Base-by-base conservation (phyloP, 2,113 vertebrate species). In the Pongo pygmaeus region DNA sequence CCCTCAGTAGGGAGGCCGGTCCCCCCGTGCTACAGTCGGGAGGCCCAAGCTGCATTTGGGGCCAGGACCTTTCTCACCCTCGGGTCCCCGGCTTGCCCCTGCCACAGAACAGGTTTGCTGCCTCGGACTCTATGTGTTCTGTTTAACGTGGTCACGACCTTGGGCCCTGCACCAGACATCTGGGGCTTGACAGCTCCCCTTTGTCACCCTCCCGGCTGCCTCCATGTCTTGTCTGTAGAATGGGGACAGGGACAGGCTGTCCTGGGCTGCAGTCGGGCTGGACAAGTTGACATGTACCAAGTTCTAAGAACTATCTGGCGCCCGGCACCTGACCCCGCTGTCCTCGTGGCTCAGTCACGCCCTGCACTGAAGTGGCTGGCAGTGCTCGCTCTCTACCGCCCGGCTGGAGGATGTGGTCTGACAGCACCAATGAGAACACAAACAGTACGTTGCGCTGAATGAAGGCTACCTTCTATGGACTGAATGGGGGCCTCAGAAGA, bases 221-320 rank as follows among this genome's bases (percentile, higher is more conserved):
- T 57, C 52, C 5, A 1, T 50, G n/a, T 46, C 67, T 38, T 4
- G 5, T 18, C 17, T n/a, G 25, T 32, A 38, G 52, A n/a, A 30
- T 3, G 27, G 23, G 5, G 13, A 46, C 32, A 38, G 67, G 7
- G 35, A 52, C 43, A 69, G 55, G 81, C 6, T 43, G 64, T 59
- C 77, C 35, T 6, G 3, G 57, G 52, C 57, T 0, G 2, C 6
- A 23, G 61, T 72, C 20, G n/a, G 59, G 55, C 23, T 3, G 7
- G 50, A 18, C 6, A 0, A 8, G 7, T 8, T 0, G 3, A 40
- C 55, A 35, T 22, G n/a, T 2, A 43, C 46, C 1, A 3, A 17
- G 55, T 16, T n/a, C 50, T 7, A 16, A 89, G 72, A 83, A 86
- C 17, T 27, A 40, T 40, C 8, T 40, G 77, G 43, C 8, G 23